Evolutionary conservation across 2,113 vertebrate species (phyloP).

Genomic region (Proterorhinus semilunaris): DNA sequence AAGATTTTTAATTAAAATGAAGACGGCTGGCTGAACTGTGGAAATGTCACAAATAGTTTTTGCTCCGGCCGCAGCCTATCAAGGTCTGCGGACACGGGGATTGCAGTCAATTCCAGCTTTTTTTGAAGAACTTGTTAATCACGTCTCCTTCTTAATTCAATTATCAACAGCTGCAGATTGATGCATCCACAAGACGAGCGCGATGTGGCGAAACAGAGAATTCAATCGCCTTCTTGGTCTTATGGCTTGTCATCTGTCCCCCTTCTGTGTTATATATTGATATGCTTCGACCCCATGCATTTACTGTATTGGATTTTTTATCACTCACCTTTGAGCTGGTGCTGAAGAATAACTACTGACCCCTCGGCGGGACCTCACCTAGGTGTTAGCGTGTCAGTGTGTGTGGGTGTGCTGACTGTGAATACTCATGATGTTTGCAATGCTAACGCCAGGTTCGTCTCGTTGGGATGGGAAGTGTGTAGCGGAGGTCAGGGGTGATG

Average conservation of each 20-base stretch:
- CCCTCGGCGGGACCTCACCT: constrained; percentile 76
- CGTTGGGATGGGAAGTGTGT: constrained; percentile 46
- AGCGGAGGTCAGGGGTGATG: constrained; percentile 58
- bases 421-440: constrained; percentile 43
- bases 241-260: constrained; percentile 85
- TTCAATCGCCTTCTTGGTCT: constrained; percentile 79
- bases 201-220: constrained; percentile 62
- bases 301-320: constrained; percentile 88
- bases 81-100: constrained; percentile 52
- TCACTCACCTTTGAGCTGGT: constrained; percentile 84
- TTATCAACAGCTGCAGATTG: constrained; percentile 77
- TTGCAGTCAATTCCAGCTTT: constrained; percentile 69
- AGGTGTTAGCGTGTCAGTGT: constrained; percentile 6
- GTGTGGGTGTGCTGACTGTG: constrained; percentile 12
- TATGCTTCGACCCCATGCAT: constrained; percentile 79
- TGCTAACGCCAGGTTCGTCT: constrained; percentile 42
- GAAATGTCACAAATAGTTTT: constrained; percentile 74
- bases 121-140: constrained; percentile 77
- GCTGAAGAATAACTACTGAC: constrained; percentile 84
- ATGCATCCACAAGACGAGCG: constrained; percentile 63
- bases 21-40: constrained; percentile 72
- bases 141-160: constrained; percentile 73
- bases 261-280: constrained; percentile 81
- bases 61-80: constrained; percentile 59
- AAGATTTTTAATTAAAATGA: constrained; percentile 80